Percentiles rank a stretch among this genome's conserved stretches.
These are phyloP conservation scores for Pachypanchax playfairii DNA, from an alignment of 2,113 vertebrate genomes.

Conservation along the genomic window DNA sequence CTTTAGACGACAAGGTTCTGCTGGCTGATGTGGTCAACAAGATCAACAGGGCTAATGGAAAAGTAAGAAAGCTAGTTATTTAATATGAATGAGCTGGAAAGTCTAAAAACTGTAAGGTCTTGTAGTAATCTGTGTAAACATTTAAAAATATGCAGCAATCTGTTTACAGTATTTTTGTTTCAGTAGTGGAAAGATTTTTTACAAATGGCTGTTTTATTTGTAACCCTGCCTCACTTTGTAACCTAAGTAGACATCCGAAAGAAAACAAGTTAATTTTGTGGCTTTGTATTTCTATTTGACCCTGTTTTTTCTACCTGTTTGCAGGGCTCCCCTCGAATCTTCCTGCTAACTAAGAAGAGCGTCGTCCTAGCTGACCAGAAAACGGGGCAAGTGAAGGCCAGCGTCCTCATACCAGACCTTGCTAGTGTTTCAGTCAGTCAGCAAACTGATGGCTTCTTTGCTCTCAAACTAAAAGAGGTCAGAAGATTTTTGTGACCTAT, in stretches of 20 bases:
- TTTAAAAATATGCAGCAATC: too few species aligned
- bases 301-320: background rate
- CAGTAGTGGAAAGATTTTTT: too few species aligned
- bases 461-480: conserved; percentile 93
- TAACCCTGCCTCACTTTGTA: too few species aligned
- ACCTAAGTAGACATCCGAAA: too few species aligned
- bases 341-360: conserved; percentile 94
- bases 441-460: conserved; percentile 94
- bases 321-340: conserved; percentile 88
- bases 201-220: too few species aligned
- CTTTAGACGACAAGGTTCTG: conserved; percentile 93
- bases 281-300: background rate
- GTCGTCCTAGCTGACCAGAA: conserved; percentile 95
- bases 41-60: conserved; percentile 97
- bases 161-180: background rate
- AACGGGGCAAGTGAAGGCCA: conserved; percentile 93
- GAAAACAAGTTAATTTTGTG: too few species aligned
- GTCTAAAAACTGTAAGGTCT: background rate
- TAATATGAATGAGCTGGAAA: background rate
- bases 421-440: conserved; percentile 94
- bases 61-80: conserved; percentile 78
- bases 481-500: background rate
- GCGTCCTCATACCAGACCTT: conserved; percentile 90
- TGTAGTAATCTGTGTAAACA: too few species aligned
- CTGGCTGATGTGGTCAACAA: conserved; percentile 96